Conservation (phyloP, 2,888 invertebrate species). For the Cephonodes hylas region DNA sequence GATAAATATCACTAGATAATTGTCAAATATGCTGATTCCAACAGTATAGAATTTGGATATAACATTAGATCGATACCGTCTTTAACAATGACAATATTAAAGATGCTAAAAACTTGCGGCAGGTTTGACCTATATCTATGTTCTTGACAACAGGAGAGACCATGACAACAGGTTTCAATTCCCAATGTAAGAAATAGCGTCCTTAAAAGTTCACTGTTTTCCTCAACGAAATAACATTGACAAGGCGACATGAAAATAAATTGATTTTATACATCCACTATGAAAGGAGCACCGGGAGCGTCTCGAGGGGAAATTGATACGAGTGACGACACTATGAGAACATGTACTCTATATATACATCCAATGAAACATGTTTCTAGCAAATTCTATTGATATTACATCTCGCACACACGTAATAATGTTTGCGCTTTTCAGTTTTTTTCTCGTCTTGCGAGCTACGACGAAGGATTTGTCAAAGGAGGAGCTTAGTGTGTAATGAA, state of each 20-base stretch:
- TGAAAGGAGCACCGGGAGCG: constrained; percentile 20
- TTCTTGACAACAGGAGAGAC: too few species aligned
- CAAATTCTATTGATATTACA: neutral
- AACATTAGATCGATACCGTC: too few species aligned
- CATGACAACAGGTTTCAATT: constrained; percentile 2
- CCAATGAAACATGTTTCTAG: neutral
- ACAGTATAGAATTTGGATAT: too few species aligned
- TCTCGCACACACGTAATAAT: neutral
- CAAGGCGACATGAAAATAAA: constrained; percentile 30
- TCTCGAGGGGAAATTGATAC: constrained; percentile 24
- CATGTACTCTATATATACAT: neutral
- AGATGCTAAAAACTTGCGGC: too few species aligned
- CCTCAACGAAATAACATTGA: constrained; percentile 25
- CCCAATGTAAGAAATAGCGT: neutral
- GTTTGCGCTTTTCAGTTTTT: neutral
- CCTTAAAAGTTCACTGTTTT: constrained; percentile 16
- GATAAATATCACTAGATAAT: too few species aligned
- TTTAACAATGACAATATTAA: too few species aligned
- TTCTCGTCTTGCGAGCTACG: neutral
- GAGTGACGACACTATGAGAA: constrained; percentile 21
- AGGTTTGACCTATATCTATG: too few species aligned
- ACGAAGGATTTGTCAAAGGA: neutral
- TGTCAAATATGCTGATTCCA: too few species aligned
- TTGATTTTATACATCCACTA: constrained; percentile 44
- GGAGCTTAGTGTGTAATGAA: constrained; percentile 1